These are phyloP conservation scores for Rhinophrynus dorsalis DNA, from an alignment of 2,797 vertebrate genomes.

Conservation along the genomic window DNA sequence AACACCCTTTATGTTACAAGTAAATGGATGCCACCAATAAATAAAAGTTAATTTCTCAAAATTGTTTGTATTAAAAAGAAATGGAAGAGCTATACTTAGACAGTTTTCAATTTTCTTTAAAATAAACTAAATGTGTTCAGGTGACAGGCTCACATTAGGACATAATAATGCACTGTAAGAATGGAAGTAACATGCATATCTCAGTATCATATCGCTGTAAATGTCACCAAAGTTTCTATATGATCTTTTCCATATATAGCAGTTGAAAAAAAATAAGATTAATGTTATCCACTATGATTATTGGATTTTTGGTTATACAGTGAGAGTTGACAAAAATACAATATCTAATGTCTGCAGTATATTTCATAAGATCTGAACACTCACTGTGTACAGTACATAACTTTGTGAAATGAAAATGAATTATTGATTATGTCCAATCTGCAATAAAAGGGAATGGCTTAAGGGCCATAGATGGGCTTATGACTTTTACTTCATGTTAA, in stretches of 20 bases:
- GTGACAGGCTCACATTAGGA: too few relatives aligned
- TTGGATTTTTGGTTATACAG: constrained; percentile 21
- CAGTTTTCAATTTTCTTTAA: too few relatives aligned
- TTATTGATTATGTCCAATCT: constrained; percentile 12
- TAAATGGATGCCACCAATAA: too few relatives aligned
- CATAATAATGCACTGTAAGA: too few relatives aligned
- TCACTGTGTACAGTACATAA: constrained; percentile 16
- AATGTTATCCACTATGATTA: constrained; percentile 24
- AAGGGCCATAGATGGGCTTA: background rate
- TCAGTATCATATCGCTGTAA: too few relatives aligned
- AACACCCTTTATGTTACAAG: too few relatives aligned
- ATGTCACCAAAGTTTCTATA: background rate
- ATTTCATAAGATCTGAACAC: constrained; percentile 22
- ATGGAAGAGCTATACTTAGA: too few relatives aligned
- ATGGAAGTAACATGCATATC: too few relatives aligned
- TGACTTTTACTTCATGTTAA: background rate
- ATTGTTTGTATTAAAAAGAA: too few relatives aligned
- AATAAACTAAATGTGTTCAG: too few relatives aligned
- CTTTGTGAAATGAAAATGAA: constrained; percentile 18
- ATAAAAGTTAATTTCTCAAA: too few relatives aligned
- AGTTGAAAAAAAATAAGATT: constrained; percentile 33
- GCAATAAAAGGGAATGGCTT: background rate
- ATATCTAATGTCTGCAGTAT: constrained; percentile 20
- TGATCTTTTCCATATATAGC: constrained; percentile 26
- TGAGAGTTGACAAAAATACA: constrained; percentile 34